Percentiles rank a stretch among this genome's conserved stretches.
Evolutionary conservation across 1,140 invertebrate genomes (phyloP).

Genomic region (Dendroctonus valens): DNA sequence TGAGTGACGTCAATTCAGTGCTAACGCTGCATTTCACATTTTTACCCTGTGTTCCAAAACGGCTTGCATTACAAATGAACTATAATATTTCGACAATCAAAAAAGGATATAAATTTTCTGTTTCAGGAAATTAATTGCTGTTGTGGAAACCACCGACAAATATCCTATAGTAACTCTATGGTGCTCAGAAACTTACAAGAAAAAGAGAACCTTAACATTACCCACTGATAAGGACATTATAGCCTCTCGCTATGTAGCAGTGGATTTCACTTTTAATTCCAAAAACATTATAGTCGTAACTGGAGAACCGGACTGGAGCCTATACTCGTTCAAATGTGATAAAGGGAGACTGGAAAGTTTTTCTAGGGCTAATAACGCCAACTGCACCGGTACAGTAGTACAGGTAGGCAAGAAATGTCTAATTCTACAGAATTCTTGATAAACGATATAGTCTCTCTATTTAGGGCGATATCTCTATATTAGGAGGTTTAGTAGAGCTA

Average conservation of each 20-base stretch:
- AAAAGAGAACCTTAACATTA: slow-evolving; percentile 61
- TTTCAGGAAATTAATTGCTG: slow-evolving; percentile 57
- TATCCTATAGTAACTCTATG: slow-evolving; percentile 63
- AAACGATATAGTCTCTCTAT: too few relatives aligned
- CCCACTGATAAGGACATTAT: slow-evolving; percentile 50
- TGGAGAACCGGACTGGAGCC: slow-evolving; percentile 74
- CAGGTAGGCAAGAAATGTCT: slow-evolving; percentile 40
- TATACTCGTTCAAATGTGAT: slow-evolving; percentile 82
- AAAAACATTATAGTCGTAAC: slow-evolving; percentile 76
- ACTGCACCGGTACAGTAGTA: slow-evolving; percentile 55
- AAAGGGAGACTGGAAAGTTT: slow-evolving; percentile 78
- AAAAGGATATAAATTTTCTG: not conserved
- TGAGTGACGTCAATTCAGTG: too few relatives aligned
- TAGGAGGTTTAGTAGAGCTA: too few relatives aligned
- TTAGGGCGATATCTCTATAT: too few relatives aligned
- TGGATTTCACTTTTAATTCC: slow-evolving; percentile 76
- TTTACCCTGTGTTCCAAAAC: too few relatives aligned
- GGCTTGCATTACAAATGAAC: too few relatives aligned
- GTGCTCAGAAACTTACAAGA: slow-evolving; percentile 61
- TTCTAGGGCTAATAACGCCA: slow-evolving; percentile 65
- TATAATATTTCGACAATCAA: too few relatives aligned
- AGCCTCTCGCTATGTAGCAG: slow-evolving; percentile 62
- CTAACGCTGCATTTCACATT: too few relatives aligned
- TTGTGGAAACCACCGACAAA: slow-evolving; percentile 55
- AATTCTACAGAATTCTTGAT: too few relatives aligned